phyloP scores from a whole-genome alignment of 2,888 invertebrate genomes.

The Pristionchus entomophagus region DNA sequence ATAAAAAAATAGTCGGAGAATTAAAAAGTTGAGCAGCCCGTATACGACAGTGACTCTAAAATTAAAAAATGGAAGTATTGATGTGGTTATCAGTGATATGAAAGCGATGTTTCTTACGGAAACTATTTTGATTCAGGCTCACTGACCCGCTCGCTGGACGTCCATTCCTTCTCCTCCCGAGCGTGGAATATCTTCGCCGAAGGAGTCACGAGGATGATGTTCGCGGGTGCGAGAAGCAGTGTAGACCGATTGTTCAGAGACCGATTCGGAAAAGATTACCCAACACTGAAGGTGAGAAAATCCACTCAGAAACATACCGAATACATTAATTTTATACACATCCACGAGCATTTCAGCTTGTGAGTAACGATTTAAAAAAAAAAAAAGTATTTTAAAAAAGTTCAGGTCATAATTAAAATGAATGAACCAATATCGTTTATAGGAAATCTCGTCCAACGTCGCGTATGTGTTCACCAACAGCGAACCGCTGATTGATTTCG shows the following conservation, averaged over 20 bases:
- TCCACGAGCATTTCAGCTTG: neutral
- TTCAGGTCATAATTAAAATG: neutral
- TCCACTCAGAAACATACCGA: neutral
- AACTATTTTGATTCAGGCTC: neutral
- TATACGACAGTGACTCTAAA: too few species aligned
- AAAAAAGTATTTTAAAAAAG: neutral
- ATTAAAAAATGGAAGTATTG: too few species aligned
- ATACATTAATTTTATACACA: neutral
- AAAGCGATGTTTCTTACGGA: neutral
- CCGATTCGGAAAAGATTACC: neutral
- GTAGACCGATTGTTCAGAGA: neutral
- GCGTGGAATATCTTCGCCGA: neutral
- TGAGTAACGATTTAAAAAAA: neutral
- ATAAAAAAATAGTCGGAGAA: neutral
- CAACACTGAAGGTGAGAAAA: neutral
- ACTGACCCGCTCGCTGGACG: neutral
- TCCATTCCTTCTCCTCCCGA: neutral
- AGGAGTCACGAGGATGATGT: neutral
- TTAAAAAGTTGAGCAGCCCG: too few species aligned
- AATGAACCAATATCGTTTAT: neutral
- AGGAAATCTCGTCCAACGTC: conserved; percentile 9
- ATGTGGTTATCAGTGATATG: neutral
- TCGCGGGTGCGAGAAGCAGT: neutral
- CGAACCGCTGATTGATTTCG: conserved; percentile 9
- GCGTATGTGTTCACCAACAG: conserved; percentile 26